These are phyloP conservation scores for Lutraria lutraria DNA, from an alignment of 2,888 invertebrate species.

Conservation along the genomic window DNA sequence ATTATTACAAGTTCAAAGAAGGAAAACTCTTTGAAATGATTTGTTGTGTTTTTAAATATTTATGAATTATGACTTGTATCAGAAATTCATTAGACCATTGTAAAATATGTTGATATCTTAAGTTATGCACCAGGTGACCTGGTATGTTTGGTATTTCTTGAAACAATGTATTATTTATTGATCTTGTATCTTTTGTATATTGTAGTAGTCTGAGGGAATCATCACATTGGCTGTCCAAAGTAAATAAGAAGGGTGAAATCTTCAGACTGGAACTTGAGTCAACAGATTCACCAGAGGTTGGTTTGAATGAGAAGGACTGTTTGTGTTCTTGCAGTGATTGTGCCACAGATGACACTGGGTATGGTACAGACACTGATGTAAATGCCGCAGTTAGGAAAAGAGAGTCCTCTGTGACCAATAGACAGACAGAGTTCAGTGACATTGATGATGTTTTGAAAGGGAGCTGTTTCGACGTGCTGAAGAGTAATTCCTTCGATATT, in stretches of 20 bases:
- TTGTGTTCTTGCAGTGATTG: constrained; percentile 62
- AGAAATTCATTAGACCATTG: background rate
- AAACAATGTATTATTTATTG: background rate
- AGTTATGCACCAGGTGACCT: background rate
- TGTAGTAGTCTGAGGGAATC: constrained; percentile 64
- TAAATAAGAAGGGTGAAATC: constrained; percentile 74
- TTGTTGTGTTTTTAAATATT: background rate
- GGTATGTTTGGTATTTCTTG: background rate
- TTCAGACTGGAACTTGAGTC: constrained; percentile 75
- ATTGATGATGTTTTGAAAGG: constrained; percentile 48
- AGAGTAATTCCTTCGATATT: constrained; percentile 16
- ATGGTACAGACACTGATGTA: constrained; percentile 74
- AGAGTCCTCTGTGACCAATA: constrained; percentile 14
- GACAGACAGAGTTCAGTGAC: constrained; percentile 54
- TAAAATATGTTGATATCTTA: background rate
- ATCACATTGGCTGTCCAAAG: constrained; percentile 69
- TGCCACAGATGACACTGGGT: constrained; percentile 74
- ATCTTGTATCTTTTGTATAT: constrained; percentile 21
- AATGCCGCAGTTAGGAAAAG: constrained; percentile 44
- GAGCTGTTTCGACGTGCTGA: constrained; percentile 19
- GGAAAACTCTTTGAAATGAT: background rate
- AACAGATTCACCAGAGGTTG: constrained; percentile 28
- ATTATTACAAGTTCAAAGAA: background rate
- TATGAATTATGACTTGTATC: background rate
- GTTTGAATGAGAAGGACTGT: constrained; percentile 56